Percentiles rank a stretch among this genome's conserved stretches.
These are phyloP conservation scores for Benitochromis conjunctus DNA, from an alignment of 2,113 vertebrate genomes.

Conservation along the genomic window DNA sequence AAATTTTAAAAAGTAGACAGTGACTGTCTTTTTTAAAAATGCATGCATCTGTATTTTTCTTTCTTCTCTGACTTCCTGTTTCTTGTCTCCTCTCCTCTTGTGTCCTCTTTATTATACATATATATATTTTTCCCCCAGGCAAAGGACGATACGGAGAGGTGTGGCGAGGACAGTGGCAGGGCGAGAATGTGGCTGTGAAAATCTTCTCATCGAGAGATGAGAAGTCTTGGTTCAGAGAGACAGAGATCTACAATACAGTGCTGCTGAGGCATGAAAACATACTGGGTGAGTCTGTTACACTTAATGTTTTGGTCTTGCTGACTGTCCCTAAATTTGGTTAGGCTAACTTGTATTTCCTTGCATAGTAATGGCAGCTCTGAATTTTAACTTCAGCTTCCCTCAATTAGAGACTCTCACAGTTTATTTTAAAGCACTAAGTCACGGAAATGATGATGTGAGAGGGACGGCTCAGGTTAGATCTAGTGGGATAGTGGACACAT, in stretches of 20 bases:
- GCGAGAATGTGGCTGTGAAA: conserved; percentile 80
- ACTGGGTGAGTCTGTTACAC: conserved; percentile 60
- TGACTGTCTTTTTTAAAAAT: not conserved
- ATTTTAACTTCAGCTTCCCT: not conserved
- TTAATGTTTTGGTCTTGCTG: not conserved
- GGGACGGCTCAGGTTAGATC: not conserved
- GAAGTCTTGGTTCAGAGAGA: conserved; percentile 82
- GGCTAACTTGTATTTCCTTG: not conserved
- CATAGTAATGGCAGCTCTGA: not conserved
- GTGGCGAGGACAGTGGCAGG: conserved; percentile 82
- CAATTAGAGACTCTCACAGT: not conserved
- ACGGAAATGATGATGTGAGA: not conserved
- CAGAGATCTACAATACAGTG: conserved; percentile 81
- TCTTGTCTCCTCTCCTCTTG: not conserved
- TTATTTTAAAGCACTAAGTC: not conserved
- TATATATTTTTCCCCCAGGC: conserved; percentile 42
- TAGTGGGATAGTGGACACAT: not conserved
- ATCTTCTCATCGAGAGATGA: conserved; percentile 82
- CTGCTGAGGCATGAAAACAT: conserved; percentile 80
- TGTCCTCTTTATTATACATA: not conserved
- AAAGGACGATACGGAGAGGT: conserved; percentile 81
- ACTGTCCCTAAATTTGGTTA: not conserved
- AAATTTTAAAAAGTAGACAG: not conserved
- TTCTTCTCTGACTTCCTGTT: not conserved
- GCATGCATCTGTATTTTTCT: not conserved